Conservation (phyloP, 1,140 invertebrate genomes). For the Hycleus cichorii region DNA sequence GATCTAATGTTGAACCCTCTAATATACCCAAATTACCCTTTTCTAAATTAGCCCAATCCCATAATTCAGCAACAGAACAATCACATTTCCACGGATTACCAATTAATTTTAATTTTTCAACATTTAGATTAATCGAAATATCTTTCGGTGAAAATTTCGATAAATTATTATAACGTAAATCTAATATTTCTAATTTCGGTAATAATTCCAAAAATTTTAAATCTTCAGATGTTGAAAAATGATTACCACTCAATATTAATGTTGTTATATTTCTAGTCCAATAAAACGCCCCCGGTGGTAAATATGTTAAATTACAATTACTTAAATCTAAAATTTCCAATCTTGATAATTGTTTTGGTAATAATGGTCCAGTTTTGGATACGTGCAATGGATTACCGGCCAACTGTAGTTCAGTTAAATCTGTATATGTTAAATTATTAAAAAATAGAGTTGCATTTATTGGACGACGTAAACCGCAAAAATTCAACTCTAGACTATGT, state of each 20-base stretch:
- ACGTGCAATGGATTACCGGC: constrained; percentile 61
- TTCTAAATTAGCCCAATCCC: constrained; percentile 60
- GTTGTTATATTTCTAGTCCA: constrained; percentile 55
- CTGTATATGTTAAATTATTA: constrained; percentile 54
- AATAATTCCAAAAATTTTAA: constrained; percentile 52
- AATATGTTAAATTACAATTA: constrained; percentile 53
- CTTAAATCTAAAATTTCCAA: constrained; percentile 58
- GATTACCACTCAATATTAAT: constrained; percentile 56
- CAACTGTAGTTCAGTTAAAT: constrained; percentile 59
- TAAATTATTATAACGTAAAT: constrained; percentile 58
- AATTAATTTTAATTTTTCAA: constrained; percentile 53
- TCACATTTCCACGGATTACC: constrained; percentile 65
- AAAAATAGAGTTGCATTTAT: constrained; percentile 60
- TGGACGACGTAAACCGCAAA: constrained; percentile 56
- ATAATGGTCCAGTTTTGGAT: constrained; percentile 47
- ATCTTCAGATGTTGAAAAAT: constrained; percentile 43
- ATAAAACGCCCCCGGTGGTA: constrained; percentile 55
- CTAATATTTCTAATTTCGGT: constrained; percentile 52
- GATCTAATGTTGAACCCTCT: constrained; percentile 54
- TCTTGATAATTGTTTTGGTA: constrained; percentile 56
- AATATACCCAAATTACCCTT: constrained; percentile 58
- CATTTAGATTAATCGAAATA: constrained; percentile 48
- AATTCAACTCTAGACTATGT: constrained; percentile 58
- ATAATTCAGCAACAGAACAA: constrained; percentile 61
- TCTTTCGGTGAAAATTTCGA: constrained; percentile 49